A percentile compares a stretch with the other conserved stretches of the same genome.
Conservation (phyloP, 2,888 invertebrate genomes). For the Diogma glabrata region DNA sequence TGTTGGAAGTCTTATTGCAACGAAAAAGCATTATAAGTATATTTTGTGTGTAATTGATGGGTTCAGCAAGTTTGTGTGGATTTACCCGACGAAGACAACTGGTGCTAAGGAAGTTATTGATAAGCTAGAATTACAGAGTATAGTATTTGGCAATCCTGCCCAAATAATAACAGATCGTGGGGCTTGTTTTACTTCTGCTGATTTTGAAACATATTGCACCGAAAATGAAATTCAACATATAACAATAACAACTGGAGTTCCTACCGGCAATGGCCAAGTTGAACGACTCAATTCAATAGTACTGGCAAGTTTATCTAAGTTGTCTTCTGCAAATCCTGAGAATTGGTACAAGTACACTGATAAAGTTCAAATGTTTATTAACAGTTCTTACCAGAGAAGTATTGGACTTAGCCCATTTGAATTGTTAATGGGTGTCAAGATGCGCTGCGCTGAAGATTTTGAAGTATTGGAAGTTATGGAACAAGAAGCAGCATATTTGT, state of each 20-base stretch:
- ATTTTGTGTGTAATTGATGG: conserved; percentile 12
- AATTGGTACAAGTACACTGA: conserved; percentile 23
- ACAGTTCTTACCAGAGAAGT: conserved; percentile 16
- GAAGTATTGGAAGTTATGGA: too few species aligned
- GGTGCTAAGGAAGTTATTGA: conserved; percentile 23
- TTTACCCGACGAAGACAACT: conserved; percentile 17
- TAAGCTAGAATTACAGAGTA: conserved; percentile 23
- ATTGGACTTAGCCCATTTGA: conserved; percentile 13
- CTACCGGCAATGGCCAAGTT: conserved; percentile 29
- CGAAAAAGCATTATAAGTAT: conserved; percentile 21
- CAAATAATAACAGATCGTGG: conserved; percentile 26
- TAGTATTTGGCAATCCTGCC: conserved; percentile 27
- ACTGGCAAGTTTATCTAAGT: conserved; percentile 26
- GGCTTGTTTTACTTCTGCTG: conserved; percentile 27
- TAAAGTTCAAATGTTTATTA: conserved; percentile 21
- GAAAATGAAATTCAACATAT: conserved; percentile 25
- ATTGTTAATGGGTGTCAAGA: conserved; percentile 10
- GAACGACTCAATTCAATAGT: conserved; percentile 28
- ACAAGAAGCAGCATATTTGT: too few species aligned
- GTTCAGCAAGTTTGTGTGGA: neutral
- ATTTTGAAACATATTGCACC: conserved; percentile 26
- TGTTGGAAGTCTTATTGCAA: conserved; percentile 23
- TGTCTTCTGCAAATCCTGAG: conserved; percentile 23
- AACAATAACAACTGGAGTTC: conserved; percentile 22
- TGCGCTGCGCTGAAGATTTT: conserved; percentile 3